Evolutionary conservation across 2,113 vertebrate species (phyloP).

Genomic region (Stegastes partitus): DNA sequence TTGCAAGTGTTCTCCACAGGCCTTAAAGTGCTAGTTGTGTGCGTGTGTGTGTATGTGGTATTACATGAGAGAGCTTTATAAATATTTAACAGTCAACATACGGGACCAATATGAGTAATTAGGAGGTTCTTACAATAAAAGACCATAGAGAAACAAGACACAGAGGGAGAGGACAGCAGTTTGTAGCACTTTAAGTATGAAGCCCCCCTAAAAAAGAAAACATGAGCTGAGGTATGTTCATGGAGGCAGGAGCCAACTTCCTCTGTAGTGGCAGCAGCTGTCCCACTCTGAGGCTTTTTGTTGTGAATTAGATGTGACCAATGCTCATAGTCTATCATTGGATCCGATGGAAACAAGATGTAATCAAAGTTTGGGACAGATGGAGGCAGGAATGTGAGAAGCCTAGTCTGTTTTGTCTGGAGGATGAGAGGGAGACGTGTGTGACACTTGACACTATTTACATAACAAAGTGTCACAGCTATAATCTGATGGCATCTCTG

Average conservation of each 20-base stretch:
- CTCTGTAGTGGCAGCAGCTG: conserved; percentile 45
- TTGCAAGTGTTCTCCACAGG: conserved; percentile 7
- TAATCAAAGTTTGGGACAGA: conserved; percentile 61
- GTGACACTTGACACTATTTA: conserved; percentile 77
- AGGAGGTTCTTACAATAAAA: neutral
- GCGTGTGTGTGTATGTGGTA: neutral
- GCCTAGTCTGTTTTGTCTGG: conserved; percentile 74
- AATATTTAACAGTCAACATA: neutral
- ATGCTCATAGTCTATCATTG: conserved; percentile 58
- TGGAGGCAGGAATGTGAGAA: conserved; percentile 55
- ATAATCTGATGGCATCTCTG: conserved; percentile 56
- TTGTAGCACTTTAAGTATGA: conserved; percentile 13
- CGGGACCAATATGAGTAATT: neutral
- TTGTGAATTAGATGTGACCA: conserved; percentile 67
- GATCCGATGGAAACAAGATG: conserved; percentile 72
- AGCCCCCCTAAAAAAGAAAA: neutral
- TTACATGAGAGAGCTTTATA: neutral
- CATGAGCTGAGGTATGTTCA: conserved; percentile 29
- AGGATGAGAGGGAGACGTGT: conserved; percentile 64
- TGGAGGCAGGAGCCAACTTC: conserved; percentile 5
- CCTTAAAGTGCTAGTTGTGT: neutral
- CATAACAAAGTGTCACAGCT: conserved; percentile 75
- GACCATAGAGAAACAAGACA: neutral
- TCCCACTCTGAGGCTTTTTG: conserved; percentile 34
- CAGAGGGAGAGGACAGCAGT: neutral